Percentiles rank a stretch among this genome's conserved stretches.
Conservation (phyloP, 2,113 vertebrate species). For the Tupaia chinensis region DNA sequence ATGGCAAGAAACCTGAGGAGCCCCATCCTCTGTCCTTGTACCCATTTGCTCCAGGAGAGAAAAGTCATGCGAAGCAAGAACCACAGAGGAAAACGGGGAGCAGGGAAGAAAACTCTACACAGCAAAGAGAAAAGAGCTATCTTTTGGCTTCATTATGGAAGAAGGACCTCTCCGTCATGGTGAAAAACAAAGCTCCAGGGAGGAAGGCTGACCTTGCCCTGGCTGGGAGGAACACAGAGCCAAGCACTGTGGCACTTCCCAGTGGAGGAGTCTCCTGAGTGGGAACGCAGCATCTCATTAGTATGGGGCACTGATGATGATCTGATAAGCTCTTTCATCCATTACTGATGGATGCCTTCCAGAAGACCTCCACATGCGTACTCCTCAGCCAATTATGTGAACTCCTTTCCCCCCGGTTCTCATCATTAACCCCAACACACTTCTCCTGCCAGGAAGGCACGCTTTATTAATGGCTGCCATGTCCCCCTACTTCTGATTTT, state of each 20-base stretch:
- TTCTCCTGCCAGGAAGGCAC: constrained; percentile 18
- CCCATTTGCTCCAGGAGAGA: constrained; percentile 17
- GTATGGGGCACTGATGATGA: neutral
- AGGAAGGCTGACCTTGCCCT: neutral
- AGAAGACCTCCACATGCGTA: constrained; percentile 40
- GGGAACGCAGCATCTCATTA: neutral
- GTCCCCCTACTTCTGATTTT: constrained; percentile 12
- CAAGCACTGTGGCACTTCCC: neutral
- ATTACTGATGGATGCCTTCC: constrained; percentile 27
- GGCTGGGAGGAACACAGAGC: constrained; percentile 20
- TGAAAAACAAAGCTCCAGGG: constrained; percentile 42
- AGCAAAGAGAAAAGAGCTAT: constrained; percentile 47
- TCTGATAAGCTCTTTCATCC: constrained; percentile 54
- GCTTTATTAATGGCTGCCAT: neutral
- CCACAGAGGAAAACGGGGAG: neutral
- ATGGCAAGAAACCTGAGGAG: neutral
- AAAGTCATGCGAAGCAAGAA: constrained; percentile 15
- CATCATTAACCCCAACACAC: constrained; percentile 32
- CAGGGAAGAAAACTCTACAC: neutral
- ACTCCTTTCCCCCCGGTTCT: neutral
- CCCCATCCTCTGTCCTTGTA: neutral
- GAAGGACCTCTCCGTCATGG: neutral
- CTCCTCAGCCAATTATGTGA: neutral
- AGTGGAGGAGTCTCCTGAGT: neutral
- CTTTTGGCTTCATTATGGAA: constrained; percentile 8